These are phyloP conservation scores for Sebastolobus alascanus DNA, from an alignment of 2,797 vertebrate genomes.

Conservation along the genomic window DNA sequence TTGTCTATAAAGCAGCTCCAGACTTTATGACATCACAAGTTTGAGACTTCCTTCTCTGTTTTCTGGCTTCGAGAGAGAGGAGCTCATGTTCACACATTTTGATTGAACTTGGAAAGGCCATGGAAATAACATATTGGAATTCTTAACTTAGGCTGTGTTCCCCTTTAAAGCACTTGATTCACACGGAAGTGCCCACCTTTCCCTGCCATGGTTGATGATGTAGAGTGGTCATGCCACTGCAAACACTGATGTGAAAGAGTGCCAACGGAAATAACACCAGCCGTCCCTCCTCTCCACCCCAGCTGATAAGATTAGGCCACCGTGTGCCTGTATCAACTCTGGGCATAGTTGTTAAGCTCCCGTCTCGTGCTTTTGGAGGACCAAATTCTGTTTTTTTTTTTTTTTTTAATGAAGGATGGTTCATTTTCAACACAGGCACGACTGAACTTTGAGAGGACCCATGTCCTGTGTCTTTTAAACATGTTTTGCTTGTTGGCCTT, in stretches of 20 bases:
- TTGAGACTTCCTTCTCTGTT: too few relatives aligned
- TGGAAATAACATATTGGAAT: too few relatives aligned
- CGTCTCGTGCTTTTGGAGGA: conserved; percentile 12
- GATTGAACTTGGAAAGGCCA: too few relatives aligned
- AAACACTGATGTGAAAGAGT: conserved; percentile 67
- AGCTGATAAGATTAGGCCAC: conserved; percentile 73
- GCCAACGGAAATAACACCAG: conserved; percentile 80
- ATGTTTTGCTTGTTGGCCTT: not conserved
- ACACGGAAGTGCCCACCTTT: conserved; percentile 48
- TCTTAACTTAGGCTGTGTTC: too few relatives aligned
- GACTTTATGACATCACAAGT: too few relatives aligned
- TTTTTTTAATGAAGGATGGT: not conserved
- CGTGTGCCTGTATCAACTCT: conserved; percentile 55
- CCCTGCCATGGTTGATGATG: conserved; percentile 21
- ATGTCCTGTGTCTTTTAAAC: not conserved
- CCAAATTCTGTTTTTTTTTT: not conserved
- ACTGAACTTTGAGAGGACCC: not conserved
- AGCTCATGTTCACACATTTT: too few relatives aligned
- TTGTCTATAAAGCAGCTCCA: too few relatives aligned
- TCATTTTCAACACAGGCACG: not conserved
- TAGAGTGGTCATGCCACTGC: conserved; percentile 64
- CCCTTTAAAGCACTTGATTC: conserved; percentile 55
- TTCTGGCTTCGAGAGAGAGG: too few relatives aligned
- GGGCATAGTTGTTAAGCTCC: conserved; percentile 45
- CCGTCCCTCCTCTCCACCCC: conserved; percentile 42